Evolutionary conservation across 2,888 invertebrate genomes (phyloP).

Genomic region (Sarcophaga subvicina): DNA sequence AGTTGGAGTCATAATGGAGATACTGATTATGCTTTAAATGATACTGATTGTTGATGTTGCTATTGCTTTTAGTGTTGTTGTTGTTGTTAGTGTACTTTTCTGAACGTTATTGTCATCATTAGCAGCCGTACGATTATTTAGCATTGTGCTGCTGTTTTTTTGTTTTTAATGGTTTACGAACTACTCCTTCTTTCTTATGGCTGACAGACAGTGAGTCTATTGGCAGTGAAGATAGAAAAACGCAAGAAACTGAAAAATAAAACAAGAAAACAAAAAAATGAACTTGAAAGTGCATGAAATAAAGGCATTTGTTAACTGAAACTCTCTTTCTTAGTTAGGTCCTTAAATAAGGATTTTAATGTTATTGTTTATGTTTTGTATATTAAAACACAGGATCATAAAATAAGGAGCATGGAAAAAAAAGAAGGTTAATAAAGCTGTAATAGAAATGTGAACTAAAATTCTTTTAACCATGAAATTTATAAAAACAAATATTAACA

Average conservation of each 20-base stretch:
- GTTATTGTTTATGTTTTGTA: neutral
- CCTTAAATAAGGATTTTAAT: neutral
- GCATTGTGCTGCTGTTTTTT: slow-evolving; percentile 23
- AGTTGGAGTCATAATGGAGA: neutral
- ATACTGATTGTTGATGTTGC: neutral
- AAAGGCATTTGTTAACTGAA: slow-evolving; percentile 1
- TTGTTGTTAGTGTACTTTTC: slow-evolving; percentile 47
- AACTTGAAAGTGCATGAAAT: slow-evolving; percentile 38
- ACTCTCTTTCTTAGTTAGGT: neutral
- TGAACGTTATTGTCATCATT: slow-evolving; percentile 12
- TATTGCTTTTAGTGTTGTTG: slow-evolving; percentile 19
- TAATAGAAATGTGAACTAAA: neutral
- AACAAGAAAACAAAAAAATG: slow-evolving; percentile 6
- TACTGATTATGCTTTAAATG: neutral
- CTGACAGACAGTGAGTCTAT: neutral
- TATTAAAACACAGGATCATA: neutral
- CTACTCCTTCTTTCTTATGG: slow-evolving; percentile 15
- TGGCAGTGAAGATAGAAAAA: neutral
- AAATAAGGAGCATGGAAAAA: neutral
- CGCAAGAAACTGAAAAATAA: neutral
- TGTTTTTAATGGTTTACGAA: slow-evolving; percentile 12
- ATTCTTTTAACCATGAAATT: neutral
- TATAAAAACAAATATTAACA: too few relatives aligned
- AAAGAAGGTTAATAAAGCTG: neutral
- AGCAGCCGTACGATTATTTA: slow-evolving; percentile 25